phyloP scores from a whole-genome alignment of 2,797 vertebrate genomes.

The Stomatorhinus walkeri region DNA sequence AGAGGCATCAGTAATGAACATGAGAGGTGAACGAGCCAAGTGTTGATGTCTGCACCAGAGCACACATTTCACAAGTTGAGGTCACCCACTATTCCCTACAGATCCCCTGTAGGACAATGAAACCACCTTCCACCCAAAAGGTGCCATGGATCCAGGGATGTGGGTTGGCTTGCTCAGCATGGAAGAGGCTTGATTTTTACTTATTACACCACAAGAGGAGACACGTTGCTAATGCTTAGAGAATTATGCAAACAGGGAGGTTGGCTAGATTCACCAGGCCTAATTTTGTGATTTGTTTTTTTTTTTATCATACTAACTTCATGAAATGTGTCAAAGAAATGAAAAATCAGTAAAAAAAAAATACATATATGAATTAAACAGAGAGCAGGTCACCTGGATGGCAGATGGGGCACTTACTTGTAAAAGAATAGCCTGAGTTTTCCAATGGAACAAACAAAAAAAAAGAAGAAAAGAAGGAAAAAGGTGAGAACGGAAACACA shows the following conservation, averaged over 20 bases:
- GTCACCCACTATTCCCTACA: conserved; percentile 19
- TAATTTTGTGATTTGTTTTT: not conserved
- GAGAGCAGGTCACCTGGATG: conserved; percentile 7
- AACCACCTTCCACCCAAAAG: conserved; percentile 36
- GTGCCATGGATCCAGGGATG: not conserved
- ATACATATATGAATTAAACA: conserved; percentile 16
- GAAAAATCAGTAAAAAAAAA: conserved; percentile 11
- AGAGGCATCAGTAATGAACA: not conserved
- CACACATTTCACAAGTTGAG: conserved; percentile 20
- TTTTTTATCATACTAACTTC: conserved; percentile 13
- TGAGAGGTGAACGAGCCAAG: not conserved
- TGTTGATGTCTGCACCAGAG: conserved; percentile 6
- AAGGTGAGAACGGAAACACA: conserved; percentile 61
- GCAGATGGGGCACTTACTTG: conserved; percentile 85
- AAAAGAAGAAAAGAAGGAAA: conserved; percentile 56
- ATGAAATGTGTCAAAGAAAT: conserved; percentile 3
- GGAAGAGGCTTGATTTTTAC: not conserved
- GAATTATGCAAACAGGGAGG: not conserved
- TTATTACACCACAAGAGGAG: not conserved
- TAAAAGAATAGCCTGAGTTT: conserved; percentile 75
- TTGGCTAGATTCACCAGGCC: not conserved
- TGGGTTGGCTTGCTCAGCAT: not conserved
- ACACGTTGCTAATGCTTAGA: not conserved
- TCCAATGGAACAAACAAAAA: conserved; percentile 71
- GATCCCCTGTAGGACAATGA: conserved; percentile 25